Evolutionary conservation across 2,113 vertebrate species (phyloP).

Genomic region (Gyps fulvus): DNA sequence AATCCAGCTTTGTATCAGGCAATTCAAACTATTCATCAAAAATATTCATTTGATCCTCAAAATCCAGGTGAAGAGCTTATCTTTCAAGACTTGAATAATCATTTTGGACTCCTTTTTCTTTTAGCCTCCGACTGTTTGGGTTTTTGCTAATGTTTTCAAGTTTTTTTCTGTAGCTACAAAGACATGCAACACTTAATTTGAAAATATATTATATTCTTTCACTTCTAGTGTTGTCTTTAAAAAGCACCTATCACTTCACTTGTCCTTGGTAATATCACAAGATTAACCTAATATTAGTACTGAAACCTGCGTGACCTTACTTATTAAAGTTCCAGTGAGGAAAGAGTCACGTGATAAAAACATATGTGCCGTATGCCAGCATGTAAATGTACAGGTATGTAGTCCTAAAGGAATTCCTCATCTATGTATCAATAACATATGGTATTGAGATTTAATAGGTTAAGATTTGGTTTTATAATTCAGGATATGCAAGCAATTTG

Average conservation of each 20-base stretch:
- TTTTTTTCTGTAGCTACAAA: neutral
- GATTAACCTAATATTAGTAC: neutral
- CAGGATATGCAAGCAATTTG: neutral
- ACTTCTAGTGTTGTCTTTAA: neutral
- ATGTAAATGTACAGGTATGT: neutral
- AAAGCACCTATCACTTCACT: neutral
- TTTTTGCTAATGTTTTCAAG: neutral
- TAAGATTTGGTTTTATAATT: neutral
- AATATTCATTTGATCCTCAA: conserved; percentile 22
- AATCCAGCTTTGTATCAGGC: conserved; percentile 52
- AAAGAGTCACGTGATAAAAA: neutral
- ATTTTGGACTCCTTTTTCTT: neutral
- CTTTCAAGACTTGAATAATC: neutral
- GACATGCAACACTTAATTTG: neutral
- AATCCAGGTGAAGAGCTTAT: conserved; percentile 24
- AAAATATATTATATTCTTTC: neutral
- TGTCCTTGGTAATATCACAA: neutral
- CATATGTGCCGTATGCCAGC: neutral
- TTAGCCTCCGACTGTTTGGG: neutral
- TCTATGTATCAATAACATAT: neutral
- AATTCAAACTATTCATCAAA: neutral
- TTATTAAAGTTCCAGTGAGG: neutral
- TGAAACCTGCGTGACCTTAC: neutral
- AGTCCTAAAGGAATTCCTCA: neutral
- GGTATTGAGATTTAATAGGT: neutral